Percentiles rank a stretch among this genome's conserved stretches.
Evolutionary conservation across 1,140 invertebrate genomes (phyloP).

Genomic region (Apis cerana): DNA sequence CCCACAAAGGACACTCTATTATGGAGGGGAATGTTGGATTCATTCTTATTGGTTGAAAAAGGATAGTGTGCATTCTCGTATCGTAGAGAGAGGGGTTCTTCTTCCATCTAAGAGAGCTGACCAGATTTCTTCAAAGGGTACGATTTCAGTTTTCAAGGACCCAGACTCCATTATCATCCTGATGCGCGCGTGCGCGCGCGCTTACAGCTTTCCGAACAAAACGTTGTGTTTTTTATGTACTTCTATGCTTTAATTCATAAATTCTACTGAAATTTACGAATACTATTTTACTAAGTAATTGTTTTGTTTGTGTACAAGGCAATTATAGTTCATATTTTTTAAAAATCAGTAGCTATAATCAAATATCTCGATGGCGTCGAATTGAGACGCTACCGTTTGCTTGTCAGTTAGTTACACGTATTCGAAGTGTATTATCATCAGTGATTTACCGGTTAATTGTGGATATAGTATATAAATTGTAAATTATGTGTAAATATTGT

Average conservation of each 20-base stretch:
- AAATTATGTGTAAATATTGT: conserved; percentile 21
- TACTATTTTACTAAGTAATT: background rate
- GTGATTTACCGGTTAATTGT: conserved; percentile 7
- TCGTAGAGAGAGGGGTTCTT: conserved; percentile 46
- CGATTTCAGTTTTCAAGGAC: conserved; percentile 82
- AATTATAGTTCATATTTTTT: background rate
- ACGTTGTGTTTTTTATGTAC: conserved; percentile 25
- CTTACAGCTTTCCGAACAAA: conserved; percentile 58
- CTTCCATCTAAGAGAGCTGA: conserved; percentile 62
- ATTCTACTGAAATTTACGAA: background rate
- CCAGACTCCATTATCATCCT: conserved; percentile 69
- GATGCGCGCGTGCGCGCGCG: conserved; percentile 39
- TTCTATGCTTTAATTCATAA: background rate
- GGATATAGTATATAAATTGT: background rate
- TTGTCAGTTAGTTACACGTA: conserved; percentile 42
- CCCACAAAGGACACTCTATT: conserved; percentile 66
- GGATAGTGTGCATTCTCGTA: conserved; percentile 43
- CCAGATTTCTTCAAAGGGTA: conserved; percentile 81
- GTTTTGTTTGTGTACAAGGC: background rate
- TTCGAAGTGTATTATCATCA: conserved; percentile 29
- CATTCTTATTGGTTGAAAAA: conserved; percentile 60
- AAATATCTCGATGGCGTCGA: conserved; percentile 59
- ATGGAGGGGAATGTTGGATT: conserved; percentile 20
- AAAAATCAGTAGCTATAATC: background rate
- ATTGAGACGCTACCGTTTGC: conserved; percentile 49